phyloP scores from a whole-genome alignment of 2,888 invertebrate genomes.

The Drosophila diplacantha region DNA sequence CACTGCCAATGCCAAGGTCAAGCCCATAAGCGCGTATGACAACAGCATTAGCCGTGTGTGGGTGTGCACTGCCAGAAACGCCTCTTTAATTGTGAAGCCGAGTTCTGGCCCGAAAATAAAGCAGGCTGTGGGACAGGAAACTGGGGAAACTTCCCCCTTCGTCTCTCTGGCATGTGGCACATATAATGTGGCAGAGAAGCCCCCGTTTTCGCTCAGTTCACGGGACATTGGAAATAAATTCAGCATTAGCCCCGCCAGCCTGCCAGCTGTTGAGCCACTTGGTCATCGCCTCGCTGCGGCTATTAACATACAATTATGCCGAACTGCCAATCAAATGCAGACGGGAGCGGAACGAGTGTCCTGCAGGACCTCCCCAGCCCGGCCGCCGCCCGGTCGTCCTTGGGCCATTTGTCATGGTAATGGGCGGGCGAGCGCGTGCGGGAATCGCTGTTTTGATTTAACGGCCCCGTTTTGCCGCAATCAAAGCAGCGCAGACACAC shows the following conservation, averaged over 20 bases:
- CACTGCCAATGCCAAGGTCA: conserved; percentile 71
- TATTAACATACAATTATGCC: conserved; percentile 66
- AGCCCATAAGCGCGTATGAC: conserved; percentile 70
- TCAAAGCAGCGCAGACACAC: conserved; percentile 50
- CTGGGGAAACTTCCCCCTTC: too few relatives aligned
- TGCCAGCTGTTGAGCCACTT: conserved; percentile 63
- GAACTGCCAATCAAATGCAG: conserved; percentile 63
- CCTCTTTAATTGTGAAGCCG: too few relatives aligned
- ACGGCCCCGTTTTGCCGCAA: conserved; percentile 62
- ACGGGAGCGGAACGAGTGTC: conserved; percentile 26
- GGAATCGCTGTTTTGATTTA: conserved; percentile 61
- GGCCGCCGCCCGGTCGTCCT: background rate
- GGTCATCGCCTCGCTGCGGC: conserved; percentile 41
- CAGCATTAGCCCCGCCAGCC: conserved; percentile 45
- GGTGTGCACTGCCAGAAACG: conserved; percentile 1
- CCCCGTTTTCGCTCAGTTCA: conserved; percentile 18
- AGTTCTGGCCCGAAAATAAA: background rate
- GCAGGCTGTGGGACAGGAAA: too few relatives aligned
- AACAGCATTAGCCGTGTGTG: conserved; percentile 46
- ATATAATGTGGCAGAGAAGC: too few relatives aligned
- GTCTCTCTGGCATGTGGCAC: too few relatives aligned
- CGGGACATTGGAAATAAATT: conserved; percentile 55
- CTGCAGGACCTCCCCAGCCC: background rate
- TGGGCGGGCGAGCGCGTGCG: conserved; percentile 48
- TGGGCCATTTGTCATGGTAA: conserved; percentile 62